Conservation (phyloP, 2,797 vertebrate species). For the Denticeps clupeoides region DNA sequence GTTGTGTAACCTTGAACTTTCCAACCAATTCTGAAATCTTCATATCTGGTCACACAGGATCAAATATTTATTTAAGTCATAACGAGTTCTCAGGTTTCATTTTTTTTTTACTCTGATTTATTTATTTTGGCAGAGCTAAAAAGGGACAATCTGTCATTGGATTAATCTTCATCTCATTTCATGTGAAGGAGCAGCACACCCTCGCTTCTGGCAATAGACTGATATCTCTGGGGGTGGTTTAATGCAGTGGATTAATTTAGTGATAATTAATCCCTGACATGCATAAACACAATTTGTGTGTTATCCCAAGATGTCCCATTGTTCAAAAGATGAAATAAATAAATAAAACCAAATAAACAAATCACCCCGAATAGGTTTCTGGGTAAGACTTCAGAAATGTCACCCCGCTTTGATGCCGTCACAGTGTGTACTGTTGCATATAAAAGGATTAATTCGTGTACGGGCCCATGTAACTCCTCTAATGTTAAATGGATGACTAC, state of each 20-base stretch:
- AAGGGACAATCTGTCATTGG: slow-evolving; percentile 8
- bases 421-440: not conserved
- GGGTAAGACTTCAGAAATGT: no score
- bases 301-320: slow-evolving; percentile 12
- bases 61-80: not conserved
- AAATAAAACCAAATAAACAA: no score
- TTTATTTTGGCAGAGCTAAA: not conserved
- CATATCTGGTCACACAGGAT: no score
- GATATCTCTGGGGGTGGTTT: slow-evolving; percentile 8
- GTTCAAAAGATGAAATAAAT: slow-evolving; percentile 10
- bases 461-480: not conserved
- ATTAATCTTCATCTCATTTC: slow-evolving; percentile 13
- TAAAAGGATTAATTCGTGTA: not conserved
- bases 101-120: not conserved
- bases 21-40: no score
- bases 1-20: no score
- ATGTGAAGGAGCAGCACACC: slow-evolving; percentile 5
- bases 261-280: slow-evolving; percentile 26
- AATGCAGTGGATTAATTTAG: slow-evolving; percentile 19
- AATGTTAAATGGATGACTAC: no score
- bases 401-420: not conserved
- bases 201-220: slow-evolving; percentile 11
- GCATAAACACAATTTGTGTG: slow-evolving; percentile 4
- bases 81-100: not conserved
- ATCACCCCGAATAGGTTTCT: no score